phyloP scores from a whole-genome alignment of 2,113 vertebrate genomes.

The Semnornis frantzii region DNA sequence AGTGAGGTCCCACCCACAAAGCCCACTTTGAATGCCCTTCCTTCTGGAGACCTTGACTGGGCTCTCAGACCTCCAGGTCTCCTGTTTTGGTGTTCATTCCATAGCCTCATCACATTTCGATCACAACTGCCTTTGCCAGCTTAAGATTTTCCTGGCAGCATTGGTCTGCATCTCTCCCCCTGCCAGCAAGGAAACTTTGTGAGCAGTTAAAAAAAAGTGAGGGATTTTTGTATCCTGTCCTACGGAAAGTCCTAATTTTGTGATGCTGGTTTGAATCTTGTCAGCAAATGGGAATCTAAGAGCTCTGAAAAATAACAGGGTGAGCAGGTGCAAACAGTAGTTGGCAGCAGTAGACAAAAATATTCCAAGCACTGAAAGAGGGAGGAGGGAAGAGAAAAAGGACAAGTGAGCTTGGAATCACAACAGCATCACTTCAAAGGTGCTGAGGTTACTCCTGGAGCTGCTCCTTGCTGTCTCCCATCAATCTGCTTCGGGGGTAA shows the following conservation, averaged over 20 bases:
- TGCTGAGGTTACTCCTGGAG: not conserved
- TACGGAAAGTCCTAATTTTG: not conserved
- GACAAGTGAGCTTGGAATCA: not conserved
- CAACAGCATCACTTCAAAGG: not conserved
- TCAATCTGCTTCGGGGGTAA: conserved; percentile 18
- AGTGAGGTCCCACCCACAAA: not conserved
- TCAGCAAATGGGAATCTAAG: not conserved
- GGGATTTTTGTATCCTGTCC: not conserved
- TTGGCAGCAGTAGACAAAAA: not conserved
- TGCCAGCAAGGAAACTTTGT: not conserved
- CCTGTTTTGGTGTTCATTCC: not conserved
- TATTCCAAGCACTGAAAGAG: not conserved
- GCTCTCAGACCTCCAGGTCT: not conserved
- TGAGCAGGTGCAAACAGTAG: not conserved
- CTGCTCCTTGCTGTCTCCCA: not conserved
- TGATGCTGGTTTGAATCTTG: not conserved
- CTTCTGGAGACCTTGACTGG: not conserved
- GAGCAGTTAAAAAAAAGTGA: not conserved
- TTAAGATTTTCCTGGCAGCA: not conserved
- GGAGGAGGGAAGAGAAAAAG: not conserved
- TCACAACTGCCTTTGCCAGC: not conserved
- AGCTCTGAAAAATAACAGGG: not conserved
- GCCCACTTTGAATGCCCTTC: not conserved
- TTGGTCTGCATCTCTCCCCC: not conserved
- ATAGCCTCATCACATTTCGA: not conserved